phyloP scores from a whole-genome alignment of 2,888 invertebrate genomes.

The Cyaniris semiargus region DNA sequence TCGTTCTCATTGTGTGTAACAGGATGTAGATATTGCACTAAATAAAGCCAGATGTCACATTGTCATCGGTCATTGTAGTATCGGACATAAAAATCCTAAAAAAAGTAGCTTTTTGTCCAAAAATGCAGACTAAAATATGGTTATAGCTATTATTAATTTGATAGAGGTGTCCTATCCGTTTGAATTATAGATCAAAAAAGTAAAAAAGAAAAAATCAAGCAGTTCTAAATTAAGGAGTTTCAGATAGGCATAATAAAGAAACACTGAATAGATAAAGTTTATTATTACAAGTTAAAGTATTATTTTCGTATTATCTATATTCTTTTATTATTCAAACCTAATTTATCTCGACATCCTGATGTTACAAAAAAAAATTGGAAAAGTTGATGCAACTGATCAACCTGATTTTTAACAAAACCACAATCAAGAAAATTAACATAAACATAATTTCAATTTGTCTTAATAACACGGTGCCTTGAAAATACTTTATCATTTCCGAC shows the following conservation, averaged over 20 bases:
- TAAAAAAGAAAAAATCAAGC: background rate
- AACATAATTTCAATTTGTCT: conserved; percentile 27
- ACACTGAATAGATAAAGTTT: background rate
- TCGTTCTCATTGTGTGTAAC: conserved; percentile 7
- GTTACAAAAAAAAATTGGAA: background rate
- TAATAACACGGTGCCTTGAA: conserved; percentile 44
- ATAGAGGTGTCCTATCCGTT: background rate
- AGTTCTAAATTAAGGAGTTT: background rate
- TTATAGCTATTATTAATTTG: background rate
- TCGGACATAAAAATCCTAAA: conserved; percentile 18
- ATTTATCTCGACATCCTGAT: background rate
- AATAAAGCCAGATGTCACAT: conserved; percentile 7
- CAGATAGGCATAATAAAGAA: background rate
- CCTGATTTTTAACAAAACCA: background rate
- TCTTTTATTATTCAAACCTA: background rate
- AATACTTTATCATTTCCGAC: conserved; percentile 64
- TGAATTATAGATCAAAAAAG: background rate
- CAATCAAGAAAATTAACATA: conserved; percentile 12
- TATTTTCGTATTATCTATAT: background rate
- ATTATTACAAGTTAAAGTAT: background rate
- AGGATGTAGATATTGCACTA: conserved; percentile 24
- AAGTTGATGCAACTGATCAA: conserved; percentile 6
- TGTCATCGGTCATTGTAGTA: conserved; percentile 15
- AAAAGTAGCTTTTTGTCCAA: conserved; percentile 1
- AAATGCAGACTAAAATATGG: conserved; percentile 4